Evolutionary conservation across 2,113 vertebrate genomes (phyloP).

Genomic region (Egretta garzetta): DNA sequence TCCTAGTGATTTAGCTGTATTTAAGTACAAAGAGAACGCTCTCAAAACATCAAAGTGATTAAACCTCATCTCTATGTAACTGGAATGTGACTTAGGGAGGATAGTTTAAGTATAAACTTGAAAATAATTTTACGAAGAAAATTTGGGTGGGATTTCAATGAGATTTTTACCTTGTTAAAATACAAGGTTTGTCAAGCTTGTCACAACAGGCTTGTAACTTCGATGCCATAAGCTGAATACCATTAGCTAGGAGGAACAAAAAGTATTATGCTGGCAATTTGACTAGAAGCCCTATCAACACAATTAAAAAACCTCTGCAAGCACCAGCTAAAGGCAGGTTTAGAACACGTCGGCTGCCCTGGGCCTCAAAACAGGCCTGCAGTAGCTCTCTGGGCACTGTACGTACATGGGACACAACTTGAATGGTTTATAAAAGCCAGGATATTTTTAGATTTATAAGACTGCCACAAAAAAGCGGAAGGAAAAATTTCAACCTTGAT

Average conservation of each 20-base stretch:
- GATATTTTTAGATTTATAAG: neutral
- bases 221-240: neutral
- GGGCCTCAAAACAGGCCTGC: neutral
- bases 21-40: neutral
- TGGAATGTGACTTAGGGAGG: neutral
- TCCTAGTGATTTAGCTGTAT: neutral
- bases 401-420: accelerated
- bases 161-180: neutral
- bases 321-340: neutral
- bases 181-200: neutral
- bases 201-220: neutral
- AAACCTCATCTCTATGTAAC: neutral
- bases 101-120: neutral
- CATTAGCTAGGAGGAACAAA: neutral
- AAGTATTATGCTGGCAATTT: neutral
- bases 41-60: neutral
- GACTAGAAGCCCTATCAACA: neutral
- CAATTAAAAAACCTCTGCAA: neutral
- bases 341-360: neutral
- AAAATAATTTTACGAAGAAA: neutral
- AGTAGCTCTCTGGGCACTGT: neutral
- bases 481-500: neutral
- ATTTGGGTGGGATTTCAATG: neutral
- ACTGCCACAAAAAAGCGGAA: neutral
- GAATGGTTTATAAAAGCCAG: neutral